Conservation (phyloP, 2,797 vertebrate species). For the Hemibagrus guttatus region DNA sequence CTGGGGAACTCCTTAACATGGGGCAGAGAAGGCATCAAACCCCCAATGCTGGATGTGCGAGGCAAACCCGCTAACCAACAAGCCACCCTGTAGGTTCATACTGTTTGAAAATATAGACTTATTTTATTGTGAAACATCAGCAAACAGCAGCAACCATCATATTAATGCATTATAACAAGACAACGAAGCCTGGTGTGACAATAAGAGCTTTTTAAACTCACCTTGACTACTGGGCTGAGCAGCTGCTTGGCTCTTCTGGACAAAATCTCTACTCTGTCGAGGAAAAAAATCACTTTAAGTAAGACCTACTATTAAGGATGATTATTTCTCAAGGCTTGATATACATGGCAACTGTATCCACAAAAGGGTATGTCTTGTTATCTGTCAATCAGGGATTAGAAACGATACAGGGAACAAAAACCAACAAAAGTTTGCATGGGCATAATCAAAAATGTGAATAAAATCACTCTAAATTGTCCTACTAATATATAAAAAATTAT, state of each 20-base stretch:
- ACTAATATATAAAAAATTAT: no score
- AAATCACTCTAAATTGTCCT: neutral
- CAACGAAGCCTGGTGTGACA: neutral
- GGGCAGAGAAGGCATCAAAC: no score
- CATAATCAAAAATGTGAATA: neutral
- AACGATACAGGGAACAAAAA: neutral
- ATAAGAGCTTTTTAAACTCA: slow-evolving; percentile 21
- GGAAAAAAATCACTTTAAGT: slow-evolving; percentile 3
- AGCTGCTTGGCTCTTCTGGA: slow-evolving; percentile 60
- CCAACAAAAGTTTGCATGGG: no score
- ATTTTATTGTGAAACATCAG: neutral
- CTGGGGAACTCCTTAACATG: no score
- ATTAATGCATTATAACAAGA: neutral
- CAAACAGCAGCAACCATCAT: neutral
- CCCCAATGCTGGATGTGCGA: no score
- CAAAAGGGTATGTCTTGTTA: neutral
- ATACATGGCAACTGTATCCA: neutral
- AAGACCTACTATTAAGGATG: neutral
- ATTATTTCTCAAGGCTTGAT: neutral
- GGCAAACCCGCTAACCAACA: neutral
- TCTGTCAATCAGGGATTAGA: neutral
- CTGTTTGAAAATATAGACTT: neutral
- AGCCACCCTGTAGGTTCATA: neutral
- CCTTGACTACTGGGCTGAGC: slow-evolving; percentile 56
- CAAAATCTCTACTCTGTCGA: slow-evolving; percentile 67